Base-by-base conservation (phyloP, 1,140 invertebrate genomes). In the Harpegnathos saltator region DNA sequence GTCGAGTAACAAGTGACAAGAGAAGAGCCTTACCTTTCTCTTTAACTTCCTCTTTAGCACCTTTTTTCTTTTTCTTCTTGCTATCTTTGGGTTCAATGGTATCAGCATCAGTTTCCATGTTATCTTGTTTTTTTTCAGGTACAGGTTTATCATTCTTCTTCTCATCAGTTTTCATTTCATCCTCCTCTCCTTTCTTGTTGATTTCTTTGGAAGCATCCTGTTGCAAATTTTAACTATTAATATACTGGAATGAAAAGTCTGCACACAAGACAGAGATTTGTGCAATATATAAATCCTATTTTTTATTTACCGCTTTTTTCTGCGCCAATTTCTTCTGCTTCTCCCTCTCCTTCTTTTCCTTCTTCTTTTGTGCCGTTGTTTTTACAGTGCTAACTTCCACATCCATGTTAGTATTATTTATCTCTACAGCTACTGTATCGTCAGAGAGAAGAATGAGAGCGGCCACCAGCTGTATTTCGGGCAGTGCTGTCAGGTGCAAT, bases 311-410 rank as follows among this genome's bases (percentile, higher is more conserved):
- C 61, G 90, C 85, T 88, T 96, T 96, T 84, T 96, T 97, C 54
- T 95, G 94, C 62, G 96, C 95, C 83, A 95, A 89, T 91, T 97
- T 96, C 52, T 98, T 97, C 68, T 95, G 95, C 87, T 97, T 98
- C 90, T 98, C 97, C 50, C 97, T 95, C 93, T 98, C 97, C 91
- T 98, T 98, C 86, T 98, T 98, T 87, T 98, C 97, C 90, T 97
- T 98, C 87, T 97, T 98, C 92, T 98, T 98, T 90, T 97, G 97
- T 17, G 97, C 97, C 22, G 97, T 97, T 26, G 97, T 96, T 94
- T 98, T 98, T 24, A 98, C 95, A 14, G 96, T 97, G 38, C 94
- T 89, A 74, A 94, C 95, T 81, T 91, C 93, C 58, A 91, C 92
- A 68, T 95, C 95, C 72, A 94, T 93, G 56, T 92, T 92, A 63